Conservation (phyloP, 2,113 vertebrate species). For the Trichomycterus rosablanca region DNA sequence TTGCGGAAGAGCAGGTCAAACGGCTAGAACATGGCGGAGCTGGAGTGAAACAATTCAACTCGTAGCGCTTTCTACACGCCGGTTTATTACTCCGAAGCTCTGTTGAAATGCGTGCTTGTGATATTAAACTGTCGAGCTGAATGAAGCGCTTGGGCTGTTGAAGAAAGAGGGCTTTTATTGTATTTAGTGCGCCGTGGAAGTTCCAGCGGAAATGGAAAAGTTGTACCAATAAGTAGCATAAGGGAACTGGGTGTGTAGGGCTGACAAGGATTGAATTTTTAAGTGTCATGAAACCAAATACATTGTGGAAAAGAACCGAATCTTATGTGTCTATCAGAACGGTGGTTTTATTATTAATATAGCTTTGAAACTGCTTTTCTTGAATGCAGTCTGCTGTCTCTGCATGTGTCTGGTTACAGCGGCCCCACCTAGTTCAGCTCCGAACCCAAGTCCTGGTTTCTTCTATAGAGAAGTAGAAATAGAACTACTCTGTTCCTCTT, state of each 20-base stretch:
- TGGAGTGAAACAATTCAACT: constrained; percentile 47
- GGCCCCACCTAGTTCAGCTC: constrained; percentile 54
- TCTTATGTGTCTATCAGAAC: too few species aligned
- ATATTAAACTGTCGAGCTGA: background rate
- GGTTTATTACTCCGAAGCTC: background rate
- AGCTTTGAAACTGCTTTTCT: too few species aligned
- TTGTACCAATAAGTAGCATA: constrained; percentile 43
- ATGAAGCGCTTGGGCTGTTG: background rate
- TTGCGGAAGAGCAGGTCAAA: constrained; percentile 53
- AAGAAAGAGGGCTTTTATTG: constrained; percentile 27
- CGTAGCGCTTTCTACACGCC: constrained; percentile 24
- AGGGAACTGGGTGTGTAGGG: background rate
- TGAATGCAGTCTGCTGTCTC: constrained; percentile 28
- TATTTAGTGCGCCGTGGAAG: constrained; percentile 38
- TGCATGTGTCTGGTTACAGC: constrained; percentile 39
- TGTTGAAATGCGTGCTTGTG: background rate
- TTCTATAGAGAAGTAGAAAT: too few species aligned
- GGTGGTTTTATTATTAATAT: too few species aligned
- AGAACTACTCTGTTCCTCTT: too few species aligned
- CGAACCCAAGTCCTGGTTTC: constrained; percentile 24
- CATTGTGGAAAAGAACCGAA: too few species aligned
- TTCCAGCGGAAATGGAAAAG: constrained; percentile 57
- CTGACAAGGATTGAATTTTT: background rate
- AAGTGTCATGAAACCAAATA: background rate
- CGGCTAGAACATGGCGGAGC: constrained; percentile 54